A percentile compares a stretch with the other conserved stretches of the same genome.
Conservation (phyloP, 2,113 vertebrate genomes). For the Myrmecophaga tridactyla region DNA sequence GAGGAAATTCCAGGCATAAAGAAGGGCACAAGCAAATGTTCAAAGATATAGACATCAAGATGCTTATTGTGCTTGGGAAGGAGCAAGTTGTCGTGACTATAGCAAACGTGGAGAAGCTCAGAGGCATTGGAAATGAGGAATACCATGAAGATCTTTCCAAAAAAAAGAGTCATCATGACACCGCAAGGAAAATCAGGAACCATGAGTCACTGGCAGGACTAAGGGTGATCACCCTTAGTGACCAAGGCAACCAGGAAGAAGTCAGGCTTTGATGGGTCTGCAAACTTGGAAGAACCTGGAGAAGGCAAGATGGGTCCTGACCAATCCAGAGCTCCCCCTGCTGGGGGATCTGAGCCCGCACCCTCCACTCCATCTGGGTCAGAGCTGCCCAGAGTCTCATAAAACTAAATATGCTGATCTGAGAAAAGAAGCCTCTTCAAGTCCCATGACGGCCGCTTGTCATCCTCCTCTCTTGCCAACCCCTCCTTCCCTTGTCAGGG, state of each 20-base stretch:
- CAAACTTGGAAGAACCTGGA: accelerated
- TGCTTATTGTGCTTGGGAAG: neutral
- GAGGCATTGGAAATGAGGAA: no score
- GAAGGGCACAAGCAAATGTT: neutral
- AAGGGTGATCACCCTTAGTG: no score
- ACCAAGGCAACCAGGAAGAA: no score
- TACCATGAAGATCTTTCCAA: no score
- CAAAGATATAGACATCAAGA: neutral
- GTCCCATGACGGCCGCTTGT: accelerated
- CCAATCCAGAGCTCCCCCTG: neutral
- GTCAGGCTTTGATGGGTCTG: no score
- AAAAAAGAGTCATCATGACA: no score
- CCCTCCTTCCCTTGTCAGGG: no score
- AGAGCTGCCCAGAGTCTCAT: no score
- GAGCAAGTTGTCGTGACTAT: neutral
- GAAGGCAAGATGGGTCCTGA: neutral
- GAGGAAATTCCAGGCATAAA: no score
- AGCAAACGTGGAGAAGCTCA: neutral
- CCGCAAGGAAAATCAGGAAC: no score
- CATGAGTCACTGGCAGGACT: no score
- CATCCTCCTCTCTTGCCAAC: no score
- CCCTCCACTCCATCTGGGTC: neutral
- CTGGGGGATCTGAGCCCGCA: neutral
- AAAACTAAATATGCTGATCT: neutral
- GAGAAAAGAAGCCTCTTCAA: neutral